Conservation (phyloP, 30 jellyfish, hydroid and myxozoan species). For the Aurelia coerulea region DNA sequence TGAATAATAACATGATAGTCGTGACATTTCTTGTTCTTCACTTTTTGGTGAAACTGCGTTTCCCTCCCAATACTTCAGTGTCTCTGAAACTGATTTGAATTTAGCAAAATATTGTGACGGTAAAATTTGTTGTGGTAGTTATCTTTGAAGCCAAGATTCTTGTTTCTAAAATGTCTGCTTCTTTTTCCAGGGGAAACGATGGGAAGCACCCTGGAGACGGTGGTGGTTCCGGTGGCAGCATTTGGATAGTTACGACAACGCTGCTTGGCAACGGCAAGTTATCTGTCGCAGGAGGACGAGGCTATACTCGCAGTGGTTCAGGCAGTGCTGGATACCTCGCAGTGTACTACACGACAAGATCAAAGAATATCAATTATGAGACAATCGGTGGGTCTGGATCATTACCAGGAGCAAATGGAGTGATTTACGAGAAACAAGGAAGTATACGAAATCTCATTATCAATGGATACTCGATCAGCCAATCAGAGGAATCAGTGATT, state of each 20-base stretch:
- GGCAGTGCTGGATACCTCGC: conserved; percentile 70
- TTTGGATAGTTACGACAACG: conserved; percentile 40
- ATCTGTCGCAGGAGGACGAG: conserved; percentile 62
- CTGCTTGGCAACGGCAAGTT: conserved; percentile 43
- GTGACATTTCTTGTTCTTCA: too few species aligned
- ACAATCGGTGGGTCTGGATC: conserved; percentile 35
- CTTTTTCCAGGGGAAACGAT: conserved; percentile 37
- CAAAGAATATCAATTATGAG: conserved; percentile 24
- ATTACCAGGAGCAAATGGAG: conserved; percentile 53
- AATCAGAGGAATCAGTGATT: conserved; percentile 28
- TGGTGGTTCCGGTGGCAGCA: conserved; percentile 77
- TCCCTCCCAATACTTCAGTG: too few species aligned
- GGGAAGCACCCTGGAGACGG: conserved; percentile 81
- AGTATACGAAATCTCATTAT: conserved; percentile 11
- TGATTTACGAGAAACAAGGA: conserved; percentile 7
- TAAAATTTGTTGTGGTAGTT: background rate
- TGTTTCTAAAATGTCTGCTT: background rate
- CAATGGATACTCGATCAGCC: conserved; percentile 29
- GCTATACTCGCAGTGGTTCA: conserved; percentile 67
- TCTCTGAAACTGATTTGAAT: too few species aligned
- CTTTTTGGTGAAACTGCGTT: too few species aligned
- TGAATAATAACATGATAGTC: too few species aligned
- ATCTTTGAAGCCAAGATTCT: background rate
- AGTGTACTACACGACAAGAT: conserved; percentile 13
- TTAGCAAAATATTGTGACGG: background rate